Evolutionary conservation across 2,113 vertebrate genomes (phyloP).

Genomic region (Pomatostomus ruficeps): DNA sequence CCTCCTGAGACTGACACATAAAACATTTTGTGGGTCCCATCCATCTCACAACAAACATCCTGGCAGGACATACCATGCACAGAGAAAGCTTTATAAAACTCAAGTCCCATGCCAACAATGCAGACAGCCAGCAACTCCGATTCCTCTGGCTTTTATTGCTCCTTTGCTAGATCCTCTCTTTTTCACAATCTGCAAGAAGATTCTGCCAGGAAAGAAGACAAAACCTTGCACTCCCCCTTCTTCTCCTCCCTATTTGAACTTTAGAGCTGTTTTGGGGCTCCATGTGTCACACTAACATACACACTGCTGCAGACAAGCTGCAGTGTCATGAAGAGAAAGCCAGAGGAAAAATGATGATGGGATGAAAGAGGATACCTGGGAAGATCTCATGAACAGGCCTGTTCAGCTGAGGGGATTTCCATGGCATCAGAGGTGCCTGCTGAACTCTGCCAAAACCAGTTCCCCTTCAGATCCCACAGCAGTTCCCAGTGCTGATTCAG

Average conservation of each 20-base stretch:
- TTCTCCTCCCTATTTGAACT: not conserved
- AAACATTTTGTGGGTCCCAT: not conserved
- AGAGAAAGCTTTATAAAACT: not conserved
- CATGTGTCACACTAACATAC: not conserved
- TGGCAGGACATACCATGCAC: not conserved
- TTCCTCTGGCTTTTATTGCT: not conserved
- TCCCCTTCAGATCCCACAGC: not conserved
- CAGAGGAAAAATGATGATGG: not conserved
- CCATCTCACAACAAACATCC: not conserved
- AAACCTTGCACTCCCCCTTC: not conserved
- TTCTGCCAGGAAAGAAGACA: not conserved
- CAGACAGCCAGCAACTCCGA: not conserved
- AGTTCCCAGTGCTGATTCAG: accelerated
- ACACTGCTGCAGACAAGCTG: not conserved
- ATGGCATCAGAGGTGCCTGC: not conserved
- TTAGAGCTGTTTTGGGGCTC: not conserved
- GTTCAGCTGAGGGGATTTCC: not conserved
- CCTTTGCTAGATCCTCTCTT: not conserved
- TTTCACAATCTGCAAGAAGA: not conserved
- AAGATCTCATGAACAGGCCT: not conserved
- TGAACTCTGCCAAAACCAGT: not conserved
- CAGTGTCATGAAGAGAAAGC: not conserved
- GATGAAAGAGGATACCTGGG: not conserved
- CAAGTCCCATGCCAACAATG: not conserved
- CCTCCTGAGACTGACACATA: not conserved